Base-by-base conservation (phyloP, 2,113 vertebrate genomes). In the Rhombomys opimus region DNA sequence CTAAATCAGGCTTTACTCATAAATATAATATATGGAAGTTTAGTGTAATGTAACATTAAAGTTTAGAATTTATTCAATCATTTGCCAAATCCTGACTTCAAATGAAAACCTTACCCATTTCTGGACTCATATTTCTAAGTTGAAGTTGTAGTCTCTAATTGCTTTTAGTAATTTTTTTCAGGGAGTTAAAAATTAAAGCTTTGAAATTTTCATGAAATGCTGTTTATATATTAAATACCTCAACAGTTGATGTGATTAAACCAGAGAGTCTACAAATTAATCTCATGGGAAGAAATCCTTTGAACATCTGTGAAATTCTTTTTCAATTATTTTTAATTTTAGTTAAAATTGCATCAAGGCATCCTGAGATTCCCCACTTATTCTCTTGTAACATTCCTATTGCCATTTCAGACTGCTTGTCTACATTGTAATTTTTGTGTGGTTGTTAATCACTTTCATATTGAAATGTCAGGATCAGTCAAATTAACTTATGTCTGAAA, bases 301-400 rank as follows among this genome's bases (percentile, higher is more conserved):
- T 91, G 96, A 96, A 96, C 61, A 93, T 95, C 59, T 97, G 93
- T 91, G 68, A 95, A 97, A 95, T 96, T 94, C 46, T 77, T 92
- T 89, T 96, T 63, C 67, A 96, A 93, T 91, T 89, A 96, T 91
- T 94, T 89, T 73, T 88, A 89, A 96, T 92, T 93, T 95, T 94
- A 95, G 22, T 96, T 97, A 96, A 92, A 78, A 95, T 95, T 95
- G 12, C 13, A 77, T 35, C 32, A 50, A n/a, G 27, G 35, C 88
- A 32, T 70, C 93, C 82, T 89, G 72, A 94, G 96, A 96, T 38
- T 67, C 77, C 50, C 27, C 18, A 73, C 65, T 91, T 82, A 87
- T 95, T 88, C 82, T 91, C 95, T 41, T 81, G 22, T 77, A 78
- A 61, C 57, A 72, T 70, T 93, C 17, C 61, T 72, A 2, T 57